Percentiles rank a stretch among this genome's conserved stretches.
These are phyloP conservation scores for Callopanchax toddi DNA, from an alignment of 2,113 vertebrate genomes.

Conservation along the genomic window DNA sequence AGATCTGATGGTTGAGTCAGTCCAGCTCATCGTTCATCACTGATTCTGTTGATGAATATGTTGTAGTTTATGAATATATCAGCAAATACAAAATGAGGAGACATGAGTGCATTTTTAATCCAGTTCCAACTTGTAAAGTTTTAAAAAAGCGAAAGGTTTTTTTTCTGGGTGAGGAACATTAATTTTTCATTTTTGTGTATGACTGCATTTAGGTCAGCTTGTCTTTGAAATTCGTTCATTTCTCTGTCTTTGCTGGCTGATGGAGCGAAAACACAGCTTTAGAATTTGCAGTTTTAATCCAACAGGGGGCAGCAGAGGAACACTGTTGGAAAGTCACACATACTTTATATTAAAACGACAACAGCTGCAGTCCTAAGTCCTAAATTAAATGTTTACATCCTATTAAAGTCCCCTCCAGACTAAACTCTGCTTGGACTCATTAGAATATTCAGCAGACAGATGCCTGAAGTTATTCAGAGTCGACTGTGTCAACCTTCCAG, in stretches of 20 bases:
- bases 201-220: not conserved
- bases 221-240: not conserved
- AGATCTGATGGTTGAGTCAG: constrained; percentile 14
- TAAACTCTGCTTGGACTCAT: not conserved
- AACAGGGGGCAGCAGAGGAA: constrained; percentile 57
- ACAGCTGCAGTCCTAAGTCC: not conserved
- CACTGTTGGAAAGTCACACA: not conserved
- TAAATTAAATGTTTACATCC: not conserved
- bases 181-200: not conserved
- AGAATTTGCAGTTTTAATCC: constrained; percentile 11
- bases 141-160: too few relatives aligned
- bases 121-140: not conserved
- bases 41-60: constrained; percentile 1
- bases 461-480: constrained; percentile 1
- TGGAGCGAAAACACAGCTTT: not conserved
- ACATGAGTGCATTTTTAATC: not conserved
- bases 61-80: not conserved
- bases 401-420: not conserved
- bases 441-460: not conserved
- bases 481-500: not conserved
- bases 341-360: not conserved
- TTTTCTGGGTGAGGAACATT: too few relatives aligned
- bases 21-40: constrained; percentile 15
- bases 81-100: constrained; percentile 2
- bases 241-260: not conserved